Evolutionary conservation across 2,113 vertebrate species (phyloP), one percentile per base, ranked within the genome.

Genomic region (Ibidorhyncha struthersii): DNA sequence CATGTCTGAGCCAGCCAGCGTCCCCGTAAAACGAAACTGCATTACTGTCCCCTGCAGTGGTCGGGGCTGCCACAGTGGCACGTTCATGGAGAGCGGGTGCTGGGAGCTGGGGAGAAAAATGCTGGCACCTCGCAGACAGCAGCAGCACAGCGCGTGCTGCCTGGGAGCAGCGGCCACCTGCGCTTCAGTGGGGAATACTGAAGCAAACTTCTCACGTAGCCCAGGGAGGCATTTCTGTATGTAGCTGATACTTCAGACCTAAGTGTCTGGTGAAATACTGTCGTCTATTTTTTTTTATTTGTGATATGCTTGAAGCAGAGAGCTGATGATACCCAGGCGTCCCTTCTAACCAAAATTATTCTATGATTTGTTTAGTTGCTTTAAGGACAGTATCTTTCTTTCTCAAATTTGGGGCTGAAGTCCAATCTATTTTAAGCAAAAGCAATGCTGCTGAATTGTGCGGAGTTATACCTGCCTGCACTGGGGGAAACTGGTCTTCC

Each of bases 221-320:
- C 73, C 56, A 43, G 38, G 91, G 61, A 86, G 27, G 52, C 66
- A 77, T 91, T 65, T 62, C 47, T 89, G 38, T 7, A 8, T 65
- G 11, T 82, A 49, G 59, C 9, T 26, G 43, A 41, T 83, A 49
- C 41, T 74, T 56, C 61, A 38, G 52, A 26, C 55, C 78, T 22
- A 32, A 58, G 65, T 86, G 40, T 73, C 74, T 53, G 69, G 50
- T 76, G 49, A 88, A 82, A 87, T 40, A 43, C 56, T 45, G 23
- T 49, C 3, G 0, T n/a, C 29, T 79, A 0, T n/a, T 45, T 67
- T 79, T 38, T 87, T 41, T 59, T 52, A 32, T 34, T 67, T 82
- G 73, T 32, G 70, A 72, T 82, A 38, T 63, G 58, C 82, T 82
- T 59, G 76, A 78, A 89, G 77, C 63, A 84, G 67, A 81, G 82